Evolutionary conservation across 2,113 vertebrate genomes (phyloP).

Genomic region (Cochlearius cochlearius): DNA sequence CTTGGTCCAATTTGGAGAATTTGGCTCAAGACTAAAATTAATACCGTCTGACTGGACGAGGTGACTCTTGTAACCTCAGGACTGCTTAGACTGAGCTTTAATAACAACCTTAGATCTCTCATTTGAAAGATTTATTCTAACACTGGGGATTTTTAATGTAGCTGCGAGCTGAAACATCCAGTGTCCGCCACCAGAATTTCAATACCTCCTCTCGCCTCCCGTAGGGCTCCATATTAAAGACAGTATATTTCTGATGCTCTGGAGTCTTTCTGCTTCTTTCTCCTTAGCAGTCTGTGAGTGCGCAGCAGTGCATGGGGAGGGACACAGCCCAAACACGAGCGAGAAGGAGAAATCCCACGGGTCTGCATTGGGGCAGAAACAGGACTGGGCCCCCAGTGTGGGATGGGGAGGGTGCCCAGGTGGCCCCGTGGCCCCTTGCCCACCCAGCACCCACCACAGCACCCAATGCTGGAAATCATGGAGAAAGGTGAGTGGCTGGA

Average conservation of each 20-base stretch:
- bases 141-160: not conserved
- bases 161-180: not conserved
- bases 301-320: not conserved
- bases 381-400: accelerated
- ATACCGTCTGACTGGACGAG: not conserved
- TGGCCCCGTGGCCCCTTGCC: accelerated
- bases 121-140: not conserved
- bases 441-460: not conserved
- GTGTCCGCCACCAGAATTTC: not conserved
- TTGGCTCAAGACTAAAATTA: not conserved
- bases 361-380: not conserved
- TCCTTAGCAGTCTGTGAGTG: not conserved
- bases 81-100: not conserved
- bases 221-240: not conserved
- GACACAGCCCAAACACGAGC: accelerated
- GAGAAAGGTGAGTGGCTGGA: not conserved
- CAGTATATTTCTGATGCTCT: not conserved
- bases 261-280: not conserved
- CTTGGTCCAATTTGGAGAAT: not conserved
- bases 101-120: not conserved
- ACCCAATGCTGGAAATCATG: not conserved
- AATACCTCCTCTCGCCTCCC: not conserved
- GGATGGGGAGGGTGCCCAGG: not conserved
- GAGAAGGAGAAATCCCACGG: not conserved
- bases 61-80: not conserved